Percentiles rank a stretch among this genome's conserved stretches.
These are phyloP conservation scores for Hephaestus fuliginosus DNA, from an alignment of 2,797 vertebrate genomes.

Conservation along the genomic window DNA sequence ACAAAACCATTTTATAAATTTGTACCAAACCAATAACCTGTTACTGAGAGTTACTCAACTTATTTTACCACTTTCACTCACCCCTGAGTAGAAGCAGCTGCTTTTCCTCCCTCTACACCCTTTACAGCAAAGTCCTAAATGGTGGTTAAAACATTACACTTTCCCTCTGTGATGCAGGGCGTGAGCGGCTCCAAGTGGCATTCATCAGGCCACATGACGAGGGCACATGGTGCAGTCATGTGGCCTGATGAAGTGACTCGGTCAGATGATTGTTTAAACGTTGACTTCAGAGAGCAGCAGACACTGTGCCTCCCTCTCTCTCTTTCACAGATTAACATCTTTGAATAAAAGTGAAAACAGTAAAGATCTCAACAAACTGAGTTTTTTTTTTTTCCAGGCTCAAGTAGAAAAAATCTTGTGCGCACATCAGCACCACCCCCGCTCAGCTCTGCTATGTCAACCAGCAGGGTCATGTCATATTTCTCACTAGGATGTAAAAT, in stretches of 20 bases:
- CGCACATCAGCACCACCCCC: neutral
- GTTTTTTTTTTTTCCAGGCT: neutral
- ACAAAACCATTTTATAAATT: neutral
- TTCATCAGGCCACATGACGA: constrained; percentile 60
- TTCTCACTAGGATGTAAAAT: constrained; percentile 56
- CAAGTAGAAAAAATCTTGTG: neutral
- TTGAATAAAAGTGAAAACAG: neutral
- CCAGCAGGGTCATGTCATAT: constrained; percentile 54
- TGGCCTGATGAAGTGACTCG: constrained; percentile 37
- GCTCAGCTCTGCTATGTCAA: constrained; percentile 15
- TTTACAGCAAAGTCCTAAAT: neutral
- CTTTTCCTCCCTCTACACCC: neutral
- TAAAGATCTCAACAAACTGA: neutral
- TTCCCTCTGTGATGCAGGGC: constrained; percentile 68
- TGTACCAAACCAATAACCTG: neutral
- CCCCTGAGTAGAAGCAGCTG: neutral
- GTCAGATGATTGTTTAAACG: constrained; percentile 69
- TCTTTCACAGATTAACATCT: neutral
- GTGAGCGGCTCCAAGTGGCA: constrained; percentile 26
- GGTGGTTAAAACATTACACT: neutral
- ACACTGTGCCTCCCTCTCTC: neutral
- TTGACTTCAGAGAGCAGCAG: neutral
- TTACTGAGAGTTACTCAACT: neutral
- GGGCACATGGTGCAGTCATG: constrained; percentile 63
- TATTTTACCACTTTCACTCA: neutral